Evolutionary conservation across 2,797 vertebrate genomes (phyloP).

Genomic region (Semotilus atromaculatus): DNA sequence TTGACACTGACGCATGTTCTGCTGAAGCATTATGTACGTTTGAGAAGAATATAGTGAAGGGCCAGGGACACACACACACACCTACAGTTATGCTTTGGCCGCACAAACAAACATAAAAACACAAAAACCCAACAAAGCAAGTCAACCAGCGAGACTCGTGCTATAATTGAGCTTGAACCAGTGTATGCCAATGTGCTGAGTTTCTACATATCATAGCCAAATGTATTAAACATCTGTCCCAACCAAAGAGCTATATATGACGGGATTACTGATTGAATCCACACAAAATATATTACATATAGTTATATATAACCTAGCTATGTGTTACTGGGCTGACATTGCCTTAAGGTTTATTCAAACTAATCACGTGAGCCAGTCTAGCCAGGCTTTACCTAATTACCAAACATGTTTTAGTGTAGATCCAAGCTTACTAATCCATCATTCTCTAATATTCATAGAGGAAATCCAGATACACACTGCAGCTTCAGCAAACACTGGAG

Average conservation of each 20-base stretch:
- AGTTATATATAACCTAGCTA: background rate
- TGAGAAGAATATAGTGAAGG: background rate
- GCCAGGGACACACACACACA: background rate
- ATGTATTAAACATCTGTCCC: background rate
- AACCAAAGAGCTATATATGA: background rate
- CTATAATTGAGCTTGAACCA: no score
- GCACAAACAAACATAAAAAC: background rate
- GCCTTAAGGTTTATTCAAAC: background rate
- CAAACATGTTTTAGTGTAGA: background rate
- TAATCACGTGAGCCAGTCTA: background rate
- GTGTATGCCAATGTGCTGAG: background rate
- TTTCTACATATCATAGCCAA: background rate
- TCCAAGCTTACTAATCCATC: background rate
- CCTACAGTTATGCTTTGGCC: background rate
- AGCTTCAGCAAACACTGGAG: conserved; percentile 1
- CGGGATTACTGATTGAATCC: background rate
- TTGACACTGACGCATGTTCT: background rate
- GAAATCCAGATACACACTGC: background rate
- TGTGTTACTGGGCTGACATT: background rate
- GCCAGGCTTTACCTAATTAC: background rate
- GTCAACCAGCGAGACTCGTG: background rate
- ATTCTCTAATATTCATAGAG: background rate
- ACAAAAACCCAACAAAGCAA: background rate
- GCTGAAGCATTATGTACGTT: background rate
- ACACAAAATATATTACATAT: background rate